phyloP scores from a whole-genome alignment of 1,140 invertebrate species.

The Trachelipus rathkii region DNA sequence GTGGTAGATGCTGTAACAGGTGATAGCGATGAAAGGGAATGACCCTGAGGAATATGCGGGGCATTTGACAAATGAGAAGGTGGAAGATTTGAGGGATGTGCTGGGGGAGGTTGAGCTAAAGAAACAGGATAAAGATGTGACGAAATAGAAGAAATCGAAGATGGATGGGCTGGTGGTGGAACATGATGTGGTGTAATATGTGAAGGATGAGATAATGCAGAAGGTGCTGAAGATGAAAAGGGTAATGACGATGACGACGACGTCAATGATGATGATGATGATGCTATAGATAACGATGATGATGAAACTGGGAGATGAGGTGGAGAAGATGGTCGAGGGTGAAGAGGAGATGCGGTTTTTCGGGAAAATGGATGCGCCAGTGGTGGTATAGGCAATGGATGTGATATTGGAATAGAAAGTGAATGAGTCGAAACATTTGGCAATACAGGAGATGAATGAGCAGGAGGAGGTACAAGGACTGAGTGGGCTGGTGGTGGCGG shows the following conservation, averaged over 20 bases:
- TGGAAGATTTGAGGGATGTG: neutral
- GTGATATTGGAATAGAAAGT: neutral
- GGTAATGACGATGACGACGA: neutral
- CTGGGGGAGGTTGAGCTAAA: neutral
- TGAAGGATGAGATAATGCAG: neutral
- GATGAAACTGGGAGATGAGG: neutral
- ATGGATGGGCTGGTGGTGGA: neutral
- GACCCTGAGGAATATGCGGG: neutral
- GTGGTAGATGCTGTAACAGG: no score
- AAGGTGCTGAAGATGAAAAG: neutral
- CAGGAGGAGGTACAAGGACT: slow-evolving; percentile 20
- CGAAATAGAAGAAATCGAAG: neutral
- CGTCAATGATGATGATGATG: no score
- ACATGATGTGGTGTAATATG: no score
- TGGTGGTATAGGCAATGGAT: neutral
- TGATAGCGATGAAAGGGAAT: neutral
- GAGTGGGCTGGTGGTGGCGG: slow-evolving; percentile 3
- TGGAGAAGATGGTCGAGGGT: neutral
- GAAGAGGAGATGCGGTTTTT: neutral
- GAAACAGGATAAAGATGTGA: neutral
- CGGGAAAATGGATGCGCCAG: neutral
- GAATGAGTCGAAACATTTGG: neutral
- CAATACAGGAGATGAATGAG: slow-evolving; percentile 24
- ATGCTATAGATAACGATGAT: no score
- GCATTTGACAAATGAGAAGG: neutral